Conservation (phyloP, 2,797 vertebrate species). For the Tiaroga cobitis region DNA sequence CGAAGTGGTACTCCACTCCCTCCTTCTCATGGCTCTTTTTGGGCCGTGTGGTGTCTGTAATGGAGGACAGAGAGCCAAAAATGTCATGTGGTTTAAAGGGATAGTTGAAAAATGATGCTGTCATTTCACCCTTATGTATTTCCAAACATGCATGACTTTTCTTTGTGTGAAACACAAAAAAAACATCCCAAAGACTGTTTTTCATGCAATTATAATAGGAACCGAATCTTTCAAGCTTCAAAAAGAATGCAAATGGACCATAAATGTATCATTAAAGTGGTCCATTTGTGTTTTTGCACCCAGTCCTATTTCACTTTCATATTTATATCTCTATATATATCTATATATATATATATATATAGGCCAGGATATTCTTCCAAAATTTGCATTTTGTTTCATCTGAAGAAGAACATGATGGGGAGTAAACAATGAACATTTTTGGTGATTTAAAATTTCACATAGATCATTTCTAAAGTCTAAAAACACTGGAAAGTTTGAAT, state of each 20-base stretch:
- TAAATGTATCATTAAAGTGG: background rate
- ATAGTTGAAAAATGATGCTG: too few species aligned
- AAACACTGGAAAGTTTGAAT: background rate
- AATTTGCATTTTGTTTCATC: background rate
- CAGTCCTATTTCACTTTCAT: background rate
- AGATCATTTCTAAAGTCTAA: background rate
- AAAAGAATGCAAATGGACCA: background rate
- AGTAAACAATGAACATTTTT: background rate
- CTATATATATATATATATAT: background rate
- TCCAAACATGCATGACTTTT: background rate
- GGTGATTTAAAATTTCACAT: background rate
- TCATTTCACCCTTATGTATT: background rate
- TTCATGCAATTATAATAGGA: background rate
- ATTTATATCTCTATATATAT: too few species aligned
- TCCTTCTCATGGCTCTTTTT: conserved; percentile 94
- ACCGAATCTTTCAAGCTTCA: background rate
- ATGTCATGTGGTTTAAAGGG: background rate
- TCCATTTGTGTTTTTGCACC: background rate
- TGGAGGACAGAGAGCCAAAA: background rate
- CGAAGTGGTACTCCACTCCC: conserved; percentile 95
- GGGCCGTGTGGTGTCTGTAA: conserved; percentile 88
- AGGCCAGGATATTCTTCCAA: background rate
- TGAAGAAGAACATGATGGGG: background rate
- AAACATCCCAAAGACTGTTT: background rate
- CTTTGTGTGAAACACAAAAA: background rate